These are phyloP conservation scores for Flabesymbios commensalis DNA, from an alignment of 2,888 invertebrate species.

Conservation along the genomic window DNA sequence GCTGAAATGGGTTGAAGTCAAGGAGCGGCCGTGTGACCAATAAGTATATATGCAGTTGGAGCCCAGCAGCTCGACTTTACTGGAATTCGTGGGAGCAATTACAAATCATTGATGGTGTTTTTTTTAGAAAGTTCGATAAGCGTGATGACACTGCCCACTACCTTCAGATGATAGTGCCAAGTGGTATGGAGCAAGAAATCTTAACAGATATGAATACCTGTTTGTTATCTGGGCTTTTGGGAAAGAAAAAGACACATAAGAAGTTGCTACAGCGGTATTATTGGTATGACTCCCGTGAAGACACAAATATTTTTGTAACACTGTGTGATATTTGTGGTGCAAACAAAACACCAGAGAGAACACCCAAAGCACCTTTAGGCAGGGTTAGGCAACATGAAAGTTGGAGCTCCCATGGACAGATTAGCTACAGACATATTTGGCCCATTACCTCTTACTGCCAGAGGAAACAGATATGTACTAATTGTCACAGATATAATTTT, in stretches of 20 bases:
- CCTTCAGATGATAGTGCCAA: conserved; percentile 15
- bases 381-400: conserved; percentile 18
- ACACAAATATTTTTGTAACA: conserved; percentile 18
- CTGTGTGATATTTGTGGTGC: conserved; percentile 24
- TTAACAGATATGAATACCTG: conserved; percentile 14
- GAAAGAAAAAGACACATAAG: conserved; percentile 21
- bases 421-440: conserved; percentile 29
- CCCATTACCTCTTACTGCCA: conserved; percentile 24
- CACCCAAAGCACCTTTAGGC: conserved; percentile 19
- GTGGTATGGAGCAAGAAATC: conserved; percentile 7
- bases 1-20: not conserved
- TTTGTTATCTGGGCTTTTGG: conserved; percentile 22
- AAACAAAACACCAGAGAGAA: conserved; percentile 15
- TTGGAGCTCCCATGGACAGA: conserved; percentile 26
- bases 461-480: conserved; percentile 31
- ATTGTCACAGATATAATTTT: too few relatives aligned
- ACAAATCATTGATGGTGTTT: conserved; percentile 13
- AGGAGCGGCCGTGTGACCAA: conserved; percentile 1
- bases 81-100: conserved; percentile 8
- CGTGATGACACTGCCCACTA: conserved; percentile 2
- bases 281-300: conserved; percentile 24
- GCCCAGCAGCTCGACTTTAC: conserved; percentile 5
- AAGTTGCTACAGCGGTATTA: conserved; percentile 15
- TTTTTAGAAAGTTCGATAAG: conserved; percentile 10
- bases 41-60: not conserved